Conservation (phyloP, 1,140 invertebrate species). For the Leptinotarsa lineolata region DNA sequence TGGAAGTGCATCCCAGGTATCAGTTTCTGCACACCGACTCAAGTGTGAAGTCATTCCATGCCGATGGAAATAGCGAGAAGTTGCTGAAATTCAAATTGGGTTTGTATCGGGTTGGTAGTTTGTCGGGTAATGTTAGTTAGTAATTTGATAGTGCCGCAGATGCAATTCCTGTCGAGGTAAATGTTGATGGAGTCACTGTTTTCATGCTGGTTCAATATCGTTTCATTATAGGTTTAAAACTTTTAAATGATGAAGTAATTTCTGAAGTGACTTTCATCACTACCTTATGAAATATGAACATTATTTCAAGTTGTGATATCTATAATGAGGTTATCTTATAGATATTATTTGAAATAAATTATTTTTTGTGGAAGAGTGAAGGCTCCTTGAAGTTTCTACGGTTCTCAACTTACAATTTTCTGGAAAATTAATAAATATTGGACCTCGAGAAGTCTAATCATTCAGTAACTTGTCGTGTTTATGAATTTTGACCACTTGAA, state of each 20-base stretch:
- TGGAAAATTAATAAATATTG: no score
- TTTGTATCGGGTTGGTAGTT: neutral
- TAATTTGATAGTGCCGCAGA: neutral
- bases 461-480: no score
- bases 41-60: constrained; percentile 1
- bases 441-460: no score
- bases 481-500: no score
- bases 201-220: neutral
- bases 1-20: neutral
- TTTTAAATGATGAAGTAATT: neutral
- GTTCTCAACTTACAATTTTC: no score
- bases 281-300: no score
- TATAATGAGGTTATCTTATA: no score
- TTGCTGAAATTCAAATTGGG: constrained; percentile 1
- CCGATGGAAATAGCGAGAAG: neutral
- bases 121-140: neutral
- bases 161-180: neutral
- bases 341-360: no score
- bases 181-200: neutral
- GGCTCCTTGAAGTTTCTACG: no score
- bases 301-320: no score
- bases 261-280: no score
- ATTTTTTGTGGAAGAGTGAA: no score
- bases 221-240: neutral
- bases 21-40: neutral